Evolutionary conservation across 2,888 invertebrate species (phyloP).

Genomic region (Apamea anceps): DNA sequence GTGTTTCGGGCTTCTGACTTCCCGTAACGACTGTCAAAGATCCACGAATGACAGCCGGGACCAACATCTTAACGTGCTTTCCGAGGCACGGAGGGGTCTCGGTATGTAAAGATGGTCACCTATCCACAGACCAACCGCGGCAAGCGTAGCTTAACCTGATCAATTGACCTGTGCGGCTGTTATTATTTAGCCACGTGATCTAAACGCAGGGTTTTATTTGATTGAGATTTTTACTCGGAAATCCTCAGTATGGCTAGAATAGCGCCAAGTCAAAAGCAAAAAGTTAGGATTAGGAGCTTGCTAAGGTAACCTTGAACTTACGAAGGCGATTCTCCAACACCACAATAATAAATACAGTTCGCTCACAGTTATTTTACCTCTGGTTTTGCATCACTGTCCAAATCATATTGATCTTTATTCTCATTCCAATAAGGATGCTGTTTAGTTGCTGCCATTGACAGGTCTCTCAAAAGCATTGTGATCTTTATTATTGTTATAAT

Average conservation of each 20-base stretch:
- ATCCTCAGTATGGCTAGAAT: background rate
- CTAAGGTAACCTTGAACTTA: conserved; percentile 6
- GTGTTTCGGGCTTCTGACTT: too few relatives aligned
- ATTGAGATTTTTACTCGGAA: background rate
- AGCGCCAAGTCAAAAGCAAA: background rate
- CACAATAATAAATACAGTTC: background rate
- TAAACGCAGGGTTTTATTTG: background rate
- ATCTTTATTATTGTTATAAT: background rate
- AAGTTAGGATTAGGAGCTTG: background rate
- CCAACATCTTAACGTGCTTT: too few relatives aligned
- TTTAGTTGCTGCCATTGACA: background rate
- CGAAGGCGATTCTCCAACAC: background rate
- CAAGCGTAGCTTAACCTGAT: too few relatives aligned
- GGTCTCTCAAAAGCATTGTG: background rate
- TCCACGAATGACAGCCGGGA: too few relatives aligned
- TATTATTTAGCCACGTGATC: background rate
- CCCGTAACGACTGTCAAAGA: too few relatives aligned
- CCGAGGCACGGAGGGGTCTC: too few relatives aligned
- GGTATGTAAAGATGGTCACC: too few relatives aligned
- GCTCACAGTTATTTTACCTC: background rate
- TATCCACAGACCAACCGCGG: too few relatives aligned
- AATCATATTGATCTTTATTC: background rate
- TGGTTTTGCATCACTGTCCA: background rate
- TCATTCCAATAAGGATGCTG: background rate
- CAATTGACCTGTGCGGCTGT: too few relatives aligned